Evolutionary conservation across 1,140 invertebrate species (phyloP), one percentile per base, ranked within the genome.

Genomic region (Caenorhabditis latens): DNA sequence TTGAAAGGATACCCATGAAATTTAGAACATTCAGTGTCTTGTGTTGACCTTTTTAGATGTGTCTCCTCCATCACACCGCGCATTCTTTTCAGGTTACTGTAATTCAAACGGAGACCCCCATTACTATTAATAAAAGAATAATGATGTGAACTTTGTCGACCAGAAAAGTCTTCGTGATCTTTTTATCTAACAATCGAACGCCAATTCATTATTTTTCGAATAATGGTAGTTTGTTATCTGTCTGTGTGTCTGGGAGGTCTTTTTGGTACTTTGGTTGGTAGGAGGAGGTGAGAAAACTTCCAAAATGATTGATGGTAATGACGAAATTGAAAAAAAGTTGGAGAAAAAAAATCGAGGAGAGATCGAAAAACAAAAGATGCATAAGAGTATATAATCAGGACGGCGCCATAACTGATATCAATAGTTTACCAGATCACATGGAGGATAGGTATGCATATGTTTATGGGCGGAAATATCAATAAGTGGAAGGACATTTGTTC

Each of bases 321-420:
- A 21, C n/a, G 21, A 4, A 7, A 5, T n/a, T 4, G 14, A 63
- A 9, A 21, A 43, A 24, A 58, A n/a, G 19, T n/a, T 21, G 19
- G 4, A 32, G 14, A 58, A 84, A 43, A 84, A 46, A 83, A 58
- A 55, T 55, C 24, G 48, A 55, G 9, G 50, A 83, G 79, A 58
- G 40, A 79, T 79, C 71, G 71, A 79, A 79, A 48, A 79, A 79
- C 71, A 79, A 79, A 11, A 53, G 71, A 79, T 79, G 71, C 71
- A 79, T 79, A 79, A 79, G 71, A 79, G 71, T 79, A 79, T 79
- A 79, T 79, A 79, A 79, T 79, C 71, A 79, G 71, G 71, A 79
- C 71, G 71, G 71, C 71, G 71, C 71, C 71, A 24, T 50, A 40
- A 75, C 67, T 48, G 67, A 48, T 75, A 79, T 79, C 71, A 79